phyloP scores from a whole-genome alignment of 2,888 invertebrate species.

The Seladonia tumulorum region DNA sequence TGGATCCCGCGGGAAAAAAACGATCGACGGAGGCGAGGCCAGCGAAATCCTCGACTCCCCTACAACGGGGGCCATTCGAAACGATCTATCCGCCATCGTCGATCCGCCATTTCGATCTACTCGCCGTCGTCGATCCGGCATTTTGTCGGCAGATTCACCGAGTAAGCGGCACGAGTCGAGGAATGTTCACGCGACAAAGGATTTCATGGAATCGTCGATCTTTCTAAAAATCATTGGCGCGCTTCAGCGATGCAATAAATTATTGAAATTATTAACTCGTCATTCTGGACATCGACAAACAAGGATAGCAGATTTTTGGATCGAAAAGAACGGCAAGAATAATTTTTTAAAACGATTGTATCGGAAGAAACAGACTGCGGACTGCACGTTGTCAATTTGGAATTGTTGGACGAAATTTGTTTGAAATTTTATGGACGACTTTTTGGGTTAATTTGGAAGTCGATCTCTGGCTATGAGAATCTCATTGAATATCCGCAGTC shows the following conservation, averaged over 20 bases:
- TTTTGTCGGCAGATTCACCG: neutral
- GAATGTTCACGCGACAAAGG: neutral
- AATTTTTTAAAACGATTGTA: neutral
- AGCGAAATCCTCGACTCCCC: conserved; percentile 21
- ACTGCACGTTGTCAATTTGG: neutral
- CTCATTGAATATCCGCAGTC: neutral
- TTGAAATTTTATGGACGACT: too few species aligned
- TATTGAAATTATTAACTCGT: neutral
- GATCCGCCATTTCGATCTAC: neutral
- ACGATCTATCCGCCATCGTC: neutral
- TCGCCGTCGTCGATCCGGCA: neutral
- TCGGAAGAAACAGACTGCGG: neutral
- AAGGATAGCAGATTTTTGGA: neutral
- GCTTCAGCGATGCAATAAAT: neutral
- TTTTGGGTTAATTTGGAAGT: neutral
- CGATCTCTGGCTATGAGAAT: neutral
- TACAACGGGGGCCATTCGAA: neutral
- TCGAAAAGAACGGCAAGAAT: neutral
- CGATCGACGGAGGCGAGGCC: conserved; percentile 12
- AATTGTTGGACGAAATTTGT: too few species aligned
- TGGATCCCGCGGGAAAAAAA: neutral
- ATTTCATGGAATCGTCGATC: neutral
- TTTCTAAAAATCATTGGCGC: neutral
- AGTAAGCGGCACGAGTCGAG: neutral
- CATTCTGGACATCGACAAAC: neutral